phyloP scores from a whole-genome alignment of 2,797 vertebrate species.

The Holocentrus rufus region DNA sequence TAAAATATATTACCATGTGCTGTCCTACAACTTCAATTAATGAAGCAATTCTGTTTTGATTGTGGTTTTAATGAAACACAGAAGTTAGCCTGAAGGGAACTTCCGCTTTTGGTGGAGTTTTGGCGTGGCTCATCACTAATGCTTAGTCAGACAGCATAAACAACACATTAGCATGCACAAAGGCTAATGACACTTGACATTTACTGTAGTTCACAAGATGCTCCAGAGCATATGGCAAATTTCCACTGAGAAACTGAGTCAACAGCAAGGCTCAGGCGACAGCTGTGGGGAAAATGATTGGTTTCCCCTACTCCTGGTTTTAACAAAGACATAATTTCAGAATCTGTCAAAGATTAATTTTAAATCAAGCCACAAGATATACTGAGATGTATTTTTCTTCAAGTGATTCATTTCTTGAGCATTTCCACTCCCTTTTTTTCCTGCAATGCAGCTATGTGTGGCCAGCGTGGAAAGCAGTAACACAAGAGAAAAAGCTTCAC shows the following conservation, averaged over 20 bases:
- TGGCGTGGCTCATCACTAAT: conserved; percentile 48
- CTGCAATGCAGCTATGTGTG: too few relatives aligned
- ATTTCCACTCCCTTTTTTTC: too few relatives aligned
- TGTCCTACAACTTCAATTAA: conserved; percentile 32
- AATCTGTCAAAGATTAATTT: not conserved
- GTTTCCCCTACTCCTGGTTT: conserved; percentile 12
- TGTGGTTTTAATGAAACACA: conserved; percentile 28
- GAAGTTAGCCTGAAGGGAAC: conserved; percentile 35
- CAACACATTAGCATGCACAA: conserved; percentile 74
- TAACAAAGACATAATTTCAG: conserved; percentile 5
- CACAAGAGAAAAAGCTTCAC: not conserved
- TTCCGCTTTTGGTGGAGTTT: conserved; percentile 51
- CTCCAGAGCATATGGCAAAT: conserved; percentile 75
- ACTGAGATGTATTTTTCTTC: conserved; percentile 14
- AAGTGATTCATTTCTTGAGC: not conserved
- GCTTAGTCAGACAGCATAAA: conserved; percentile 65
- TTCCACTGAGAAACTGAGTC: conserved; percentile 75
- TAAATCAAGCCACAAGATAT: conserved; percentile 1
- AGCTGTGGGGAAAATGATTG: conserved; percentile 64
- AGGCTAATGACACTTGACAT: conserved; percentile 76
- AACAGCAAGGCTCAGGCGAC: conserved; percentile 63
- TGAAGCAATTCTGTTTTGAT: conserved; percentile 30
- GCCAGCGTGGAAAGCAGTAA: not conserved
- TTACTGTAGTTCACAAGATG: conserved; percentile 77
- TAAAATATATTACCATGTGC: conserved; percentile 1